Percentiles rank a stretch among this genome's conserved stretches.
These are phyloP conservation scores for Epirrita christyi DNA, from an alignment of 2,888 invertebrate species.

Conservation along the genomic window DNA sequence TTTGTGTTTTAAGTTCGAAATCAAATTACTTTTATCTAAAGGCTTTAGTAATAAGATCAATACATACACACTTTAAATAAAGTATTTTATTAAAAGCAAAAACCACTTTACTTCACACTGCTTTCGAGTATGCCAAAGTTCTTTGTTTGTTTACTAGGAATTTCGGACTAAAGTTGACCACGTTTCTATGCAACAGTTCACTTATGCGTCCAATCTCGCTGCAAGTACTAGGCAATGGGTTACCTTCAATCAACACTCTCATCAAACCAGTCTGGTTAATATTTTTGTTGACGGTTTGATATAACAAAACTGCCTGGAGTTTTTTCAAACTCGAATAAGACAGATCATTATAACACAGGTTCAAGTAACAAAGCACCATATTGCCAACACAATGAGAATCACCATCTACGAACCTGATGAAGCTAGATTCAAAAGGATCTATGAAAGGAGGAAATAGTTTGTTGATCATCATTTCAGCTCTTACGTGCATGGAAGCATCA, in stretches of 20 bases:
- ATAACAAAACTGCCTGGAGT: conserved; percentile 46
- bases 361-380: conserved; percentile 56
- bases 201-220: conserved; percentile 44
- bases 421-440: conserved; percentile 49
- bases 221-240: conserved; percentile 51
- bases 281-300: conserved; percentile 48
- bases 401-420: conserved; percentile 39
- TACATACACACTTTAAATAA: conserved; percentile 47
- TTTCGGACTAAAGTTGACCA: conserved; percentile 19
- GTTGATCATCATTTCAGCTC: conserved; percentile 44
- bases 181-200: conserved; percentile 41
- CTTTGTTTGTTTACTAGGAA: conserved; percentile 15
- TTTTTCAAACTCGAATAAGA: conserved; percentile 49
- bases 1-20: conserved; percentile 41
- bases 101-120: conserved; percentile 20
- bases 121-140: conserved; percentile 34
- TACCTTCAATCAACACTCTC: conserved; percentile 59
- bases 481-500: conserved; percentile 39
- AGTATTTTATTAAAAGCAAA: conserved; percentile 31
- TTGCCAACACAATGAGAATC: conserved; percentile 53
- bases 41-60: conserved; percentile 28
- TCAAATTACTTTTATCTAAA: conserved; percentile 15
- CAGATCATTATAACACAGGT: conserved; percentile 63
- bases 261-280: conserved; percentile 49
- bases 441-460: conserved; percentile 49